phyloP scores from a whole-genome alignment of 2,888 invertebrate genomes.

The Eugnorisma glareosa region DNA sequence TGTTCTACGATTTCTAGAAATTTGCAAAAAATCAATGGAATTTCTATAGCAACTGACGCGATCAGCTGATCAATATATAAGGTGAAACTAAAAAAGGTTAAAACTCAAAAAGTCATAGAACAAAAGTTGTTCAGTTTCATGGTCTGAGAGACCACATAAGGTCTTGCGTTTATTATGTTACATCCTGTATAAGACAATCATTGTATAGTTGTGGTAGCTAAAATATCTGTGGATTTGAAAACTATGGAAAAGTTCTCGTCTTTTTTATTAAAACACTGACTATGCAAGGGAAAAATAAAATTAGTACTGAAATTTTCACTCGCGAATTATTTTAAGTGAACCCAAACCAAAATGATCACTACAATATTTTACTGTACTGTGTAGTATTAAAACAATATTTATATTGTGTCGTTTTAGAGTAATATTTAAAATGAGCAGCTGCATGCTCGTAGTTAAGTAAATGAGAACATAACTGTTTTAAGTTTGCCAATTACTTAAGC shows the following conservation, averaged over 20 bases:
- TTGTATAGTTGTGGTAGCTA: background rate
- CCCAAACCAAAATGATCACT: slow-evolving; percentile 14
- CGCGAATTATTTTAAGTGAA: slow-evolving; percentile 4
- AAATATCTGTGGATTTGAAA: too few species aligned
- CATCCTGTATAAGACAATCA: background rate
- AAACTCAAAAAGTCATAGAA: too few species aligned
- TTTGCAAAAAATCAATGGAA: too few species aligned
- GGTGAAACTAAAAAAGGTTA: too few species aligned
- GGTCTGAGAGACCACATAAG: too few species aligned
- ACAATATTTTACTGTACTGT: background rate
- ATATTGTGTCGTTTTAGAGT: background rate
- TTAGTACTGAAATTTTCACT: background rate
- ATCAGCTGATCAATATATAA: too few species aligned
- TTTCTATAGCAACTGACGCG: too few species aligned
- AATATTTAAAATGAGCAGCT: slow-evolving; percentile 26
- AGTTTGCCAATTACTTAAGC: slow-evolving; percentile 49
- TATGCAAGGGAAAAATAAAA: background rate
- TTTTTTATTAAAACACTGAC: background rate
- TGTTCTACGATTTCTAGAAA: too few species aligned
- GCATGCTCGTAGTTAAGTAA: slow-evolving; percentile 28
- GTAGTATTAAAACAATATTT: slow-evolving; percentile 6
- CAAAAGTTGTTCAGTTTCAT: too few species aligned
- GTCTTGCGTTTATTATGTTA: too few species aligned
- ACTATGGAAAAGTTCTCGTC: background rate
- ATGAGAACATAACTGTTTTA: slow-evolving; percentile 19